Evolutionary conservation across 2,113 vertebrate species (phyloP), one percentile per base, ranked within the genome.

Genomic region (Tachysurus fulvidraco): DNA sequence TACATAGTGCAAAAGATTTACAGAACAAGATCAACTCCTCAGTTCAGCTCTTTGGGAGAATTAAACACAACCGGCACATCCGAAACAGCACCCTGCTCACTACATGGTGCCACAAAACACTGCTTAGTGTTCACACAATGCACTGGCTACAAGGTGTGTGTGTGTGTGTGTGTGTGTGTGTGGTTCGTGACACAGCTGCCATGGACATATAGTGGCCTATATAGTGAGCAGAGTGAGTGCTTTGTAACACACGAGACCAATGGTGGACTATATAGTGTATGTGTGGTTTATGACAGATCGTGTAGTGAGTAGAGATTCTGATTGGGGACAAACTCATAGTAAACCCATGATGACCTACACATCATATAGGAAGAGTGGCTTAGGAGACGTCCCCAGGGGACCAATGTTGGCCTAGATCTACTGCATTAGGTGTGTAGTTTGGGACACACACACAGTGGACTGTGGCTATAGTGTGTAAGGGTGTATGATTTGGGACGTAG

Each of bases 1-100:
- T 54, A n/a, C 23, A 60, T 81, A 81, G 78, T 81, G 78, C 78
- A 81, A 81, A 21, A 19, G 55, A 60, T 60, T 57, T 60, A 81
- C 78, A 81, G 55, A 78, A 46, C 2, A 10, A 78, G 74, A 55
- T 52, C 7, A 55, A 79, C 46, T 30, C 55, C 30, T 80, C 55
- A 36, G 7, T 17, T 80, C 41, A 13, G 54, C 28, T 81, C 78
- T 60, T 60, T 59, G 78, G 78, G 78, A 30, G 1, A 60, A 23
- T 60, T 81, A 60, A 81, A 81, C 30, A 25, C 71, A 11, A 54
- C 14, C 30, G 36, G 19, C 17, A 41, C 2, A 5, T 81, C 55
- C 5, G 16, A 81, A 81, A 41, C 55, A 41, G 78, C 78, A 41
- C 78, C 55, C 55, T 80, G 78, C 30, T 41, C 78, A 80, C 78